Evolutionary conservation across 2,888 invertebrate genomes (phyloP).

Genomic region (Mythimna ferrago): DNA sequence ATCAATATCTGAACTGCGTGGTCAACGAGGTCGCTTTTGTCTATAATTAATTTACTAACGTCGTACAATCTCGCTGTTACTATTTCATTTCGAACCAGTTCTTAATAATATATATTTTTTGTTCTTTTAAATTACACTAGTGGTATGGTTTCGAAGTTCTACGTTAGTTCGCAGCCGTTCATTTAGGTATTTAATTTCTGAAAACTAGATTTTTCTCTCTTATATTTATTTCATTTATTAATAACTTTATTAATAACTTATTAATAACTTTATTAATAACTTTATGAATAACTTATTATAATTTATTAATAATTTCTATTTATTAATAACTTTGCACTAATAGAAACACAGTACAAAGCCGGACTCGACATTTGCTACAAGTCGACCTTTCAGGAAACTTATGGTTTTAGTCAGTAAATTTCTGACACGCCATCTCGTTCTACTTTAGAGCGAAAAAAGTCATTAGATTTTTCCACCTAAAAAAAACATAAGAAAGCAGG

Average conservation of each 20-base stretch:
- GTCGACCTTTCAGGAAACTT: no score
- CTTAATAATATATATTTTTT: slow-evolving; percentile 4
- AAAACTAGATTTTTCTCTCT: neutral
- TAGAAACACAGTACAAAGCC: no score
- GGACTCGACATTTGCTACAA: no score
- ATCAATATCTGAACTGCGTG: slow-evolving; percentile 60
- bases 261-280: no score
- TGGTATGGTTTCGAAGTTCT: neutral
- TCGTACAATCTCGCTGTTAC: slow-evolving; percentile 48
- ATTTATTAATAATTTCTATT: no score
- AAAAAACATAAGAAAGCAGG: no score
- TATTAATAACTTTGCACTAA: no score
- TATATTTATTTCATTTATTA: no score
- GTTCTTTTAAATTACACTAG: neutral
- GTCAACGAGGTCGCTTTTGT: slow-evolving; percentile 61
- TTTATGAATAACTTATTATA: no score
- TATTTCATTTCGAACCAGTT: slow-evolving; percentile 48
- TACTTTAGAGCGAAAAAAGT: neutral
- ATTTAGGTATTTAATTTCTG: neutral
- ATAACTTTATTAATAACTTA: no score
- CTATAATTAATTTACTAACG: slow-evolving; percentile 65
- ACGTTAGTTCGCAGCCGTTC: neutral
- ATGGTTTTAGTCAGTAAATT: no score
- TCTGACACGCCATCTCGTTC: neutral
- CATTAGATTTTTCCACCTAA: neutral